phyloP scores from a whole-genome alignment of 1,140 invertebrate genomes.

The Pseudomyrmex pallidus region DNA sequence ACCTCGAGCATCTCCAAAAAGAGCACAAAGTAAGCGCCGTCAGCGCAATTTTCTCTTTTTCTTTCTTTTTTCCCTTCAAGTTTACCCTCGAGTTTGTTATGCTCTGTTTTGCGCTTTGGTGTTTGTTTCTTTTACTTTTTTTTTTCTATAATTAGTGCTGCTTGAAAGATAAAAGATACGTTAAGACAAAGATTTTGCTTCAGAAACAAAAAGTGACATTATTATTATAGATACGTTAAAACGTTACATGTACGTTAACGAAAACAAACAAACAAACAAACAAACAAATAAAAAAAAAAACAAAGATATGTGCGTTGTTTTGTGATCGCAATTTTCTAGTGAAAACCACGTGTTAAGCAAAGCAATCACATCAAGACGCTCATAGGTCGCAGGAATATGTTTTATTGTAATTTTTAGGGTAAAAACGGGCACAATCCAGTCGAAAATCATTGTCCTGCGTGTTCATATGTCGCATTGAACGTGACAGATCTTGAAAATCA shows the following conservation, averaged over 20 bases:
- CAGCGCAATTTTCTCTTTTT: too few relatives aligned
- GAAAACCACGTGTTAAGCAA: slow-evolving; percentile 20
- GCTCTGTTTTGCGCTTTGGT: slow-evolving; percentile 32
- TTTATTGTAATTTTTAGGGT: slow-evolving; percentile 60
- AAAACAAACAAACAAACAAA: too few relatives aligned
- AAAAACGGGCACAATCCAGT: slow-evolving; percentile 43
- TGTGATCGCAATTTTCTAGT: not conserved
- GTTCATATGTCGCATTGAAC: slow-evolving; percentile 68
- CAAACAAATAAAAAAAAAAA: too few relatives aligned
- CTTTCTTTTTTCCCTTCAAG: too few relatives aligned
- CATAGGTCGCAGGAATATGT: slow-evolving; percentile 54
- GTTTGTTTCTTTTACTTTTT: not conserved
- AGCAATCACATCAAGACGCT: slow-evolving; percentile 21
- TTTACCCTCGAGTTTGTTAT: not conserved
- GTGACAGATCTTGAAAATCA: slow-evolving; percentile 78
- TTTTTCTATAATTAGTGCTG: not conserved
- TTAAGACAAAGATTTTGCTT: not conserved
- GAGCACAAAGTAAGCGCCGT: slow-evolving; percentile 86
- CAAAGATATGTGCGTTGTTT: not conserved
- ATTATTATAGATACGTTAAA: not conserved
- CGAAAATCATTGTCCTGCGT: slow-evolving; percentile 68
- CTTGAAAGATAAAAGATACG: slow-evolving; percentile 11
- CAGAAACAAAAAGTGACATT: slow-evolving; percentile 7
- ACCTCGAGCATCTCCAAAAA: slow-evolving; percentile 87
- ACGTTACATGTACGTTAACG: not conserved